A percentile compares a stretch with the other conserved stretches of the same genome.
Evolutionary conservation across 2,888 invertebrate species (phyloP).

Genomic region (Dione juno): DNA sequence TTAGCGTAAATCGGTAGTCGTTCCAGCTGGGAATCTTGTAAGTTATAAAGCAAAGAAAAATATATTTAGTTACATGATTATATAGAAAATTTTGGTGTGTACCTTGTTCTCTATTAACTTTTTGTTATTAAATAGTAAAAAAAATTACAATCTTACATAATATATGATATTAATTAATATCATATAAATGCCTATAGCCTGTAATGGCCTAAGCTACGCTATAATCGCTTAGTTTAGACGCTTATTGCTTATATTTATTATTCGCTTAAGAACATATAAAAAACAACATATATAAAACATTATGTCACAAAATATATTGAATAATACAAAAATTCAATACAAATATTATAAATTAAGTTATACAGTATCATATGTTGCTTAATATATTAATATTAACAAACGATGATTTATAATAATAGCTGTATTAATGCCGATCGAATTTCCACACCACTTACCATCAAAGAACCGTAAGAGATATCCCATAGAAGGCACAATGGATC

Average conservation of each 20-base stretch:
- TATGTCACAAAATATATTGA: neutral
- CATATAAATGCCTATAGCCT: too few relatives aligned
- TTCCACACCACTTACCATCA: slow-evolving; percentile 74
- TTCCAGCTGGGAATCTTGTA: slow-evolving; percentile 14
- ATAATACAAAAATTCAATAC: neutral
- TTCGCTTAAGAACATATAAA: too few relatives aligned
- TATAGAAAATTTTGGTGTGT: too few relatives aligned
- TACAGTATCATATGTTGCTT: slow-evolving; percentile 25
- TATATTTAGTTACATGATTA: neutral
- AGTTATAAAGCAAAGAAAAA: neutral
- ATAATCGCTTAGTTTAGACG: too few relatives aligned
- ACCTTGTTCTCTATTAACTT: too few relatives aligned
- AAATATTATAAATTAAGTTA: slow-evolving; percentile 9
- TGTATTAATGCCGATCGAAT: slow-evolving; percentile 75
- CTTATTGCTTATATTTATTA: too few relatives aligned
- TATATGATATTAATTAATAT: too few relatives aligned
- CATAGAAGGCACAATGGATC: slow-evolving; percentile 61
- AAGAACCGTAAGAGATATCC: slow-evolving; percentile 50
- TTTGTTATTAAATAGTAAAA: too few relatives aligned
- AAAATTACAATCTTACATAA: too few relatives aligned
- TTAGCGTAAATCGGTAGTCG: slow-evolving; percentile 41
- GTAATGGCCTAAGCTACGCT: too few relatives aligned
- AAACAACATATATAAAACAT: neutral
- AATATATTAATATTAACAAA: slow-evolving; percentile 44
- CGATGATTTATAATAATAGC: slow-evolving; percentile 69